Percentiles rank a stretch among this genome's conserved stretches.
Conservation (phyloP, 2,797 vertebrate genomes). For the Paramormyrops hopkinsi region DNA sequence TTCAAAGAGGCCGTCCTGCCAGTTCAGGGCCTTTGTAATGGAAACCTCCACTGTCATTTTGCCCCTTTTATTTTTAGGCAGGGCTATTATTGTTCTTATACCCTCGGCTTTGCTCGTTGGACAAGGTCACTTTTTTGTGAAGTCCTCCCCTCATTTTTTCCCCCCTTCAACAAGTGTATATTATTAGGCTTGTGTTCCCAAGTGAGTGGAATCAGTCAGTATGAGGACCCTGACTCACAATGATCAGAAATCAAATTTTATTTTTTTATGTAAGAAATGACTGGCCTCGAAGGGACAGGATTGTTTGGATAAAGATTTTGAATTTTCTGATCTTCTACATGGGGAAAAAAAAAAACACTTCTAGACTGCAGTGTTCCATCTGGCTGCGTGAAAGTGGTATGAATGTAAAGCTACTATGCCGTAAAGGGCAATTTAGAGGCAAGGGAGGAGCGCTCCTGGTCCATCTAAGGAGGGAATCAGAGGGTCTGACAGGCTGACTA, state of each 20-base stretch:
- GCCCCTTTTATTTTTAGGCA: slow-evolving; percentile 60
- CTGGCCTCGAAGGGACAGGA: not conserved
- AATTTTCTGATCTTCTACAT: not conserved
- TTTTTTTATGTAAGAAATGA: not conserved
- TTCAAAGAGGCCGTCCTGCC: slow-evolving; percentile 54
- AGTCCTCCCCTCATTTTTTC: slow-evolving; percentile 14
- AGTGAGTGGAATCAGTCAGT: not conserved
- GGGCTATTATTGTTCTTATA: slow-evolving; percentile 46
- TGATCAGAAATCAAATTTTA: not conserved
- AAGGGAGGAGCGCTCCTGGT: not conserved
- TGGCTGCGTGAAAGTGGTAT: not conserved
- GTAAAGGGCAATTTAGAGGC: not conserved
- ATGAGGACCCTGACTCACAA: not conserved
- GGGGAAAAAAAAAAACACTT: not conserved
- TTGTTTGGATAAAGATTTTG: not conserved
- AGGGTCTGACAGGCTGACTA: slow-evolving; percentile 10
- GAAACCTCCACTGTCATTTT: slow-evolving; percentile 60
- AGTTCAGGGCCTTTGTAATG: slow-evolving; percentile 57
- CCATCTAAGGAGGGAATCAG: slow-evolving; percentile 2
- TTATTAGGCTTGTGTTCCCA: not conserved
- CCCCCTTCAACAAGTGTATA: not conserved
- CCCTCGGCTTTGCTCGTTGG: slow-evolving; percentile 45
- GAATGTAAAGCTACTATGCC: not conserved
- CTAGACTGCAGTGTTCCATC: not conserved
- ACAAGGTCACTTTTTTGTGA: slow-evolving; percentile 47